Base-by-base conservation (phyloP, 2,888 invertebrate genomes). In the Caenorhabditis doughertyi region DNA sequence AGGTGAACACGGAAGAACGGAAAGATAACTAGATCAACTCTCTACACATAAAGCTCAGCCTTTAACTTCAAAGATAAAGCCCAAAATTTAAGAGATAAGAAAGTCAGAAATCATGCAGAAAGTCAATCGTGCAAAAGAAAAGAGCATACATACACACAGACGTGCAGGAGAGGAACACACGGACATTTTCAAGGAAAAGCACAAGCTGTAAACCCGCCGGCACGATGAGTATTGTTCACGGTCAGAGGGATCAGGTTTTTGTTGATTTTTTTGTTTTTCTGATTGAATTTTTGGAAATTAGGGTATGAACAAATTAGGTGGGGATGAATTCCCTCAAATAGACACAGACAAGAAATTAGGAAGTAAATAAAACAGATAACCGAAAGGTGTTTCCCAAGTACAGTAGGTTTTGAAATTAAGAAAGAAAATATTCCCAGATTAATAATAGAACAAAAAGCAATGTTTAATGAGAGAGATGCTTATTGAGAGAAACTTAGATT, bases 191-290 rank as follows among this genome's bases (percentile, higher is more conserved):
- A 16, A 39, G 39, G 9, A 39, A 39, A 39, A 39, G 39, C 39
- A 39, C 39, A 39, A 39, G 11, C 39, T 39, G n/a, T n/a, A n/a
- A 35, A 18, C 44, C 44, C 44, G 44, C 72, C 72, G 72, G 72
- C 72, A 72, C 62, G 71, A 47, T 47, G 21, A 21, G 21, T 18
- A 21, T 39, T 21, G 18, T 49, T 13, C 72, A 72, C 62, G 72
- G 62, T 72, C 72, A 72, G 72, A 49, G 44, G 55, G 27, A 25
- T 29, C 60, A 62, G 62, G 62, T 32, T 51, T 60, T 23, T 32
- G 27, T 68, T 55, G 4, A 32, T 56, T 42, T 29, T 13, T 39
- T 39, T 8, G 9, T 13, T 9, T 39, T 5, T 39, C 16, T 39
- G 11, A 39, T 13, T 13, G 16, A 39, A 39, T 3, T 3, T 13